Evolutionary conservation across 2,797 vertebrate species (phyloP).

Genomic region (Nannoperca obscura): DNA sequence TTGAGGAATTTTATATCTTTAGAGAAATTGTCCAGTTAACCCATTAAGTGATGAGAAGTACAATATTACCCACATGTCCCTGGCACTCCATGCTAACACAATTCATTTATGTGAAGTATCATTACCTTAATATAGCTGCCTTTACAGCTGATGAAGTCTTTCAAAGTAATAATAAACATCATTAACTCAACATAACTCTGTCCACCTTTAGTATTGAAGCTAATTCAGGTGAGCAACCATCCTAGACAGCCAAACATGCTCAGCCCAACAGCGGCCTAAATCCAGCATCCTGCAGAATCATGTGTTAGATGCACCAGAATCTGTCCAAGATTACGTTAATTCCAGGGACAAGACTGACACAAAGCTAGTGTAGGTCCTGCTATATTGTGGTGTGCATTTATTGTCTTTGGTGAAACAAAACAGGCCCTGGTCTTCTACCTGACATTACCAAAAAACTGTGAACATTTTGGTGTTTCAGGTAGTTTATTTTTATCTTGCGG

Average conservation of each 20-base stretch:
- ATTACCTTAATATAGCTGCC: constrained; percentile 37
- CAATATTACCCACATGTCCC: constrained; percentile 7
- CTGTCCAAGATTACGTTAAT: constrained; percentile 11
- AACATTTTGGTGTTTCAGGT: neutral
- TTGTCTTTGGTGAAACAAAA: constrained; percentile 9
- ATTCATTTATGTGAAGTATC: constrained; percentile 33
- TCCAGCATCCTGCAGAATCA: constrained; percentile 17
- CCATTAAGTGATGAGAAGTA: neutral
- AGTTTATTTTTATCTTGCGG: constrained; percentile 1
- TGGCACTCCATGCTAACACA: constrained; percentile 11
- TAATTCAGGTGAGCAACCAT: constrained; percentile 37
- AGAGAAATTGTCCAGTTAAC: neutral
- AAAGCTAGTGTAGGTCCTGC: neutral
- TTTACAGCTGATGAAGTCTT: constrained; percentile 38
- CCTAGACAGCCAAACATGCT: constrained; percentile 3
- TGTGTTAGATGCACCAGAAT: constrained; percentile 3
- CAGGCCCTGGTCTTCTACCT: neutral
- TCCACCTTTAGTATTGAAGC: constrained; percentile 42
- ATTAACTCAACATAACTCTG: constrained; percentile 37
- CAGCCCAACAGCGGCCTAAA: constrained; percentile 12
- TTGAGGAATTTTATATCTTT: neutral
- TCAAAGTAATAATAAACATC: constrained; percentile 47
- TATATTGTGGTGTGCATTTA: neutral
- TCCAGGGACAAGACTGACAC: constrained; percentile 8
- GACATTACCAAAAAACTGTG: neutral